Percentiles rank a stretch among this genome's conserved stretches.
Conservation (phyloP, 64 coral and sea anemone genomes). For the Orbicella faveolata region DNA sequence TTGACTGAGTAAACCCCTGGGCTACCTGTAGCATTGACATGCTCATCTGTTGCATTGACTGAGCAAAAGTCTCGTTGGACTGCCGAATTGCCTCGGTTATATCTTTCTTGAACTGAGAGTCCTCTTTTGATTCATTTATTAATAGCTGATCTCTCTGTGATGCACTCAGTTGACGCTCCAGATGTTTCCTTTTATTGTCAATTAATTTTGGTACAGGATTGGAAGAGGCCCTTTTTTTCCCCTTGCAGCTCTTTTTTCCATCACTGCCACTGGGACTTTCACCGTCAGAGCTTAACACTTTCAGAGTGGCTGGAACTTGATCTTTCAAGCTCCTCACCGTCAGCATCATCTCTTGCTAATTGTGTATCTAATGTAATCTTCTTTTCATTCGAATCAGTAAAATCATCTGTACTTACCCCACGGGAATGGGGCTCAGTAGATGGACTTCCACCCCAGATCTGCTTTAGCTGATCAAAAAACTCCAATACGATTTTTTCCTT, state of each 20-base stretch:
- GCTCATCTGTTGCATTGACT: constrained; percentile 57
- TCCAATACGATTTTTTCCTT: constrained; percentile 49
- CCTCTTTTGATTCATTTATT: constrained; percentile 46
- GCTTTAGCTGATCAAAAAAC: constrained; percentile 12
- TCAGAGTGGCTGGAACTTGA: constrained; percentile 13
- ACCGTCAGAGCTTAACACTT: constrained; percentile 28
- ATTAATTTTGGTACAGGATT: constrained; percentile 41
- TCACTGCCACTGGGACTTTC: constrained; percentile 28
- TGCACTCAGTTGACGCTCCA: constrained; percentile 51
- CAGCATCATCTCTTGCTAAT: neutral
- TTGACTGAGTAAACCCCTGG: neutral
- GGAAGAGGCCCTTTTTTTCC: constrained; percentile 24
- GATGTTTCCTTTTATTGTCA: constrained; percentile 53
- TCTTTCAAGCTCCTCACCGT: neutral
- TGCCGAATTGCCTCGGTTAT: constrained; percentile 26
- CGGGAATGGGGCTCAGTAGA: neutral
- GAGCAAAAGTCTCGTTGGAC: constrained; percentile 54
- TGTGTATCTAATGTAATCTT: neutral
- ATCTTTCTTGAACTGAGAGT: constrained; percentile 40
- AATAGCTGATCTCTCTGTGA: constrained; percentile 54
- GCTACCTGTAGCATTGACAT: constrained; percentile 13
- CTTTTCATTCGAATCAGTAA: constrained; percentile 10
- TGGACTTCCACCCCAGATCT: neutral
- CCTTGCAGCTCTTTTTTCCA: constrained; percentile 25
- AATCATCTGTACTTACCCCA: constrained; percentile 40